Evolutionary conservation across 2,797 vertebrate species (phyloP).

Genomic region (Anniella stebbinsi): DNA sequence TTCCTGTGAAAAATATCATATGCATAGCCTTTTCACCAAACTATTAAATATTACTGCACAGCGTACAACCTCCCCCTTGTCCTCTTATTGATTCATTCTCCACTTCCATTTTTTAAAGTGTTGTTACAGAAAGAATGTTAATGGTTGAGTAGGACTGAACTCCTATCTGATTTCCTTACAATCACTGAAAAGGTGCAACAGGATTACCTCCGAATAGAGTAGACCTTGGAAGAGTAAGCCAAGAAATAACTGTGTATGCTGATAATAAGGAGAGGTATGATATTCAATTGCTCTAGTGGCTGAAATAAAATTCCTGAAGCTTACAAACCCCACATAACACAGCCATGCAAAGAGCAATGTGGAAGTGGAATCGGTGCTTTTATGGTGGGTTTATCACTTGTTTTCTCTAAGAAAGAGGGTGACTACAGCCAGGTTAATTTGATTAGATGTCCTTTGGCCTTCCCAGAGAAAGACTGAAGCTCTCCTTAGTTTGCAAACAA

Average conservation of each 20-base stretch:
- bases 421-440: not conserved
- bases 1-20: not conserved
- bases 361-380: not conserved
- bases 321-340: not conserved
- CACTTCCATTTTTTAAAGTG: not conserved
- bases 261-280: not conserved
- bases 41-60: too few relatives aligned
- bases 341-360: not conserved
- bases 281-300: not conserved
- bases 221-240: not conserved
- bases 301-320: not conserved
- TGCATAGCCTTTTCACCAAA: not conserved
- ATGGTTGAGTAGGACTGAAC: not conserved
- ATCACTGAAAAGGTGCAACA: not conserved
- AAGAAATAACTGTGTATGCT: not conserved
- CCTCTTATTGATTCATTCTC: not conserved
- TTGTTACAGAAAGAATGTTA: not conserved
- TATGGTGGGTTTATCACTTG: not conserved
- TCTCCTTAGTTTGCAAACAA: not conserved
- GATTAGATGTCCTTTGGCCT: not conserved
- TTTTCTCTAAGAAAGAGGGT: not conserved
- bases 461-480: not conserved
- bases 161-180: not conserved
- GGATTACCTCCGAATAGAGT: not conserved
- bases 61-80: not conserved